phyloP scores from a whole-genome alignment of 37 sponge, comb jelly and placozoan genomes.

The Spongia lamella region DNA sequence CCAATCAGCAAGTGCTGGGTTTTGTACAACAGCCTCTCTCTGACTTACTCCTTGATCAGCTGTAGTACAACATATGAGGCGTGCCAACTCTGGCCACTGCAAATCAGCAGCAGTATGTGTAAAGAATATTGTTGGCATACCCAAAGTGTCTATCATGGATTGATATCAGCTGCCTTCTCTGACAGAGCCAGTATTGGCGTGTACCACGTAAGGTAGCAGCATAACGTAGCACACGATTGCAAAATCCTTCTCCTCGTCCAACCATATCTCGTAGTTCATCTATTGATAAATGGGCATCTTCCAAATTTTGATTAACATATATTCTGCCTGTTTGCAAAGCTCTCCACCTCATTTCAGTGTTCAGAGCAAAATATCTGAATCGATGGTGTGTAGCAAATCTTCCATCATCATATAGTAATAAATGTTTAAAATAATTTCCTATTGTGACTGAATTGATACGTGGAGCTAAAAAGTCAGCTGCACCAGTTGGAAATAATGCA shows the following conservation, averaged over 20 bases:
- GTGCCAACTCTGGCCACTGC: constrained; percentile 59
- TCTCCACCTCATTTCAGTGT: constrained; percentile 54
- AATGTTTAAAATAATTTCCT: constrained; percentile 38
- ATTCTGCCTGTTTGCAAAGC: constrained; percentile 22
- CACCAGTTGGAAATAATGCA: no score
- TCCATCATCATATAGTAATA: constrained; percentile 40
- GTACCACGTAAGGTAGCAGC: no score
- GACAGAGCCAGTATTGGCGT: constrained; percentile 27
- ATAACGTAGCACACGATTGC: no score
- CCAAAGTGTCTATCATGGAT: constrained; percentile 51
- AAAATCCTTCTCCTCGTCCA: constrained; percentile 26
- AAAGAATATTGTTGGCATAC: constrained; percentile 45
- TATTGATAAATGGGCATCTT: constrained; percentile 26
- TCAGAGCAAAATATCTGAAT: constrained; percentile 36
- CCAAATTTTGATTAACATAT: constrained; percentile 23
- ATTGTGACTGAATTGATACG: constrained; percentile 5
- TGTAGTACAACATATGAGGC: constrained; percentile 38
- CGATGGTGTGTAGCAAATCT: constrained; percentile 50
- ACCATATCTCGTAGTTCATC: constrained; percentile 50
- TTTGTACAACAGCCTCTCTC: constrained; percentile 29
- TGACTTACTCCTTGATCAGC: constrained; percentile 2
- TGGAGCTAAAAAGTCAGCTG: constrained; percentile 40
- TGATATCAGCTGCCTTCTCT: neutral
- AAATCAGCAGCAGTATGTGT: constrained; percentile 63
- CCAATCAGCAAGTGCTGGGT: constrained; percentile 68